Percentiles rank a stretch among this genome's conserved stretches.
Conservation (phyloP, 2,888 invertebrate genomes). For the Phanerotoma sp. region DNA sequence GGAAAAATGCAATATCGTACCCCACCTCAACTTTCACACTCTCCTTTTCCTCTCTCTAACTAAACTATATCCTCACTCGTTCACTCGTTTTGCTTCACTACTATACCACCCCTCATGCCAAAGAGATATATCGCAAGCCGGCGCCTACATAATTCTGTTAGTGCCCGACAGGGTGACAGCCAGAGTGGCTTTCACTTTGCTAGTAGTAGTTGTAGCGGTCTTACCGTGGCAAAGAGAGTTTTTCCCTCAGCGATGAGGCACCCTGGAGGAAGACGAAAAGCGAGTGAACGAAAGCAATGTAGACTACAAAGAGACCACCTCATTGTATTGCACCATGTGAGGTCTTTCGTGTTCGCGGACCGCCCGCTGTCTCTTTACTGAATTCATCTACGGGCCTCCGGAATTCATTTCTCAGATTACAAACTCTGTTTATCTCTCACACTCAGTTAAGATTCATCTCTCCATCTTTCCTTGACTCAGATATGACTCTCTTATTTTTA, state of each 20-base stretch:
- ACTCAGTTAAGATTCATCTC: too few relatives aligned
- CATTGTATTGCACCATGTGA: conserved; percentile 47
- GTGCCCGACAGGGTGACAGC: conserved; percentile 17
- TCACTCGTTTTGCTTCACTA: not conserved
- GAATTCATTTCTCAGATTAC: conserved; percentile 47
- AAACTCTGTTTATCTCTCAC: conserved; percentile 27
- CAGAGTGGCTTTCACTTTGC: conserved; percentile 9
- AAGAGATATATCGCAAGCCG: conserved; percentile 25
- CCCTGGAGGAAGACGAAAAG: conserved; percentile 4
- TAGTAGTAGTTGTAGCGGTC: not conserved
- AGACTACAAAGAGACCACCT: conserved; percentile 21
- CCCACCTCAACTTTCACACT: conserved; percentile 9
- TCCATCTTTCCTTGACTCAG: not conserved
- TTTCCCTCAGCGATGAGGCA: not conserved
- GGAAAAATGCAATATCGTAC: conserved; percentile 38
- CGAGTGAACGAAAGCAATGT: not conserved
- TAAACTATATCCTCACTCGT: not conserved
- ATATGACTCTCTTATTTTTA: conserved; percentile 3
- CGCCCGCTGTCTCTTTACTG: conserved; percentile 42
- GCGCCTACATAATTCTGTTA: conserved; percentile 45
- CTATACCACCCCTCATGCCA: conserved; percentile 23
- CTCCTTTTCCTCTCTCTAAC: not conserved
- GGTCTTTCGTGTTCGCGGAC: conserved; percentile 41
- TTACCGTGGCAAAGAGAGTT: not conserved
- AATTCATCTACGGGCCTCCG: conserved; percentile 35